phyloP scores from a whole-genome alignment of 37 sponge, comb jelly and placozoan genomes.

The Ianthella basta region DNA sequence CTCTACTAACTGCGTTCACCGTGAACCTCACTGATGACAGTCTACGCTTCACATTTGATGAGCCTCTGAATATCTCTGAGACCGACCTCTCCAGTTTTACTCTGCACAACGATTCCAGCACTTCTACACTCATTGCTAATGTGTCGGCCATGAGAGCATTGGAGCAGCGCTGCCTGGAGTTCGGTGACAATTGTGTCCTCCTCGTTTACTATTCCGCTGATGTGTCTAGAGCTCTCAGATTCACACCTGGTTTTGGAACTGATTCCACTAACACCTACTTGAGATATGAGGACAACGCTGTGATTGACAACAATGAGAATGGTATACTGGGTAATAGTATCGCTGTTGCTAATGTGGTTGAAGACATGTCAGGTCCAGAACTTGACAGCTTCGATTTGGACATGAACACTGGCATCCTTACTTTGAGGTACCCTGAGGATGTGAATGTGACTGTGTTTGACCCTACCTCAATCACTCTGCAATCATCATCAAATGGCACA shows the following conservation, averaged over 20 bases:
- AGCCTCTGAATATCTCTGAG: conserved; percentile 26
- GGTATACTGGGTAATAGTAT: background rate
- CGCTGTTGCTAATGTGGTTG: conserved; percentile 27
- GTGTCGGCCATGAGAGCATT: background rate
- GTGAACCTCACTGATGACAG: conserved; percentile 31
- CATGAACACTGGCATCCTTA: conserved; percentile 76
- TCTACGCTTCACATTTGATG: conserved; percentile 34
- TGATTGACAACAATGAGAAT: conserved; percentile 65
- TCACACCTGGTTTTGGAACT: conserved; percentile 45
- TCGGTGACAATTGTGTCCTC: conserved; percentile 52
- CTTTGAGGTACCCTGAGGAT: conserved; percentile 68
- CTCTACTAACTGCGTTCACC: conserved; percentile 14
- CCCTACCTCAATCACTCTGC: conserved; percentile 63
- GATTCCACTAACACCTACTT: conserved; percentile 54
- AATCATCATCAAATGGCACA: conserved; percentile 32
- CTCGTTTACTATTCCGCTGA: conserved; percentile 39
- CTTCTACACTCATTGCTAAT: conserved; percentile 21
- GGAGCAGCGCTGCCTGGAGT: background rate
- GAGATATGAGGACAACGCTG: conserved; percentile 22
- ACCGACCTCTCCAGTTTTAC: conserved; percentile 12
- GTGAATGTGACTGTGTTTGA: conserved; percentile 60
- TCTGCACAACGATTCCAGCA: conserved; percentile 24
- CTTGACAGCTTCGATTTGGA: conserved; percentile 72
- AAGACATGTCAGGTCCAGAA: conserved; percentile 75
- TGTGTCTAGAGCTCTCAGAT: conserved; percentile 57